These are phyloP conservation scores for Dipodomys merriami DNA, from an alignment of 2,113 vertebrate species.

Conservation along the genomic window DNA sequence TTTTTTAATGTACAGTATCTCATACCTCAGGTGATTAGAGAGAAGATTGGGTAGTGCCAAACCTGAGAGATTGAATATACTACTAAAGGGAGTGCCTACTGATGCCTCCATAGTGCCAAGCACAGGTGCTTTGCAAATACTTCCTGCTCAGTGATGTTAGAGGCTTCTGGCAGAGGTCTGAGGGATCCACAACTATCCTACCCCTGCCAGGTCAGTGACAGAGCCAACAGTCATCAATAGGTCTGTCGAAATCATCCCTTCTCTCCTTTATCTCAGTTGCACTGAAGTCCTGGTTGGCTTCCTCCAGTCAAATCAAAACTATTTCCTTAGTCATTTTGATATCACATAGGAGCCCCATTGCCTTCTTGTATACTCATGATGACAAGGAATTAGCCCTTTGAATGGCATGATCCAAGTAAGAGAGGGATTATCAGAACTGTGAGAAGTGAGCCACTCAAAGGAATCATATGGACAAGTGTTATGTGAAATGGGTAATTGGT, in stretches of 20 bases:
- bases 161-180: not conserved
- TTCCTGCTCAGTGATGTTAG: not conserved
- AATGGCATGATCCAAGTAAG: not conserved
- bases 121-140: not conserved
- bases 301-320: not conserved
- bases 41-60: not conserved
- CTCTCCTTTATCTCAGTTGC: not conserved
- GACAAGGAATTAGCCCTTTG: constrained; percentile 40
- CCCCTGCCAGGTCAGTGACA: not conserved
- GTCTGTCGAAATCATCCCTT: not conserved
- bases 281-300: not conserved
- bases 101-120: not conserved
- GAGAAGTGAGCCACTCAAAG: not conserved
- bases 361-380: not conserved
- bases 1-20: not conserved
- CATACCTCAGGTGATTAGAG: not conserved
- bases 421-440: constrained; percentile 30
- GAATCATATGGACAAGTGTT: not conserved
- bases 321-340: not conserved
- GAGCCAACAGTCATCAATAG: not conserved
- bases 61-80: not conserved
- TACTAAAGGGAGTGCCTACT: not conserved
- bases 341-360: not conserved
- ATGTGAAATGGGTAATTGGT: not conserved
- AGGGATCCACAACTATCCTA: not conserved